Evolutionary conservation across 1,140 invertebrate genomes (phyloP), one percentile per base, ranked within the genome.

Genomic region (Bactericera cockerelli): DNA sequence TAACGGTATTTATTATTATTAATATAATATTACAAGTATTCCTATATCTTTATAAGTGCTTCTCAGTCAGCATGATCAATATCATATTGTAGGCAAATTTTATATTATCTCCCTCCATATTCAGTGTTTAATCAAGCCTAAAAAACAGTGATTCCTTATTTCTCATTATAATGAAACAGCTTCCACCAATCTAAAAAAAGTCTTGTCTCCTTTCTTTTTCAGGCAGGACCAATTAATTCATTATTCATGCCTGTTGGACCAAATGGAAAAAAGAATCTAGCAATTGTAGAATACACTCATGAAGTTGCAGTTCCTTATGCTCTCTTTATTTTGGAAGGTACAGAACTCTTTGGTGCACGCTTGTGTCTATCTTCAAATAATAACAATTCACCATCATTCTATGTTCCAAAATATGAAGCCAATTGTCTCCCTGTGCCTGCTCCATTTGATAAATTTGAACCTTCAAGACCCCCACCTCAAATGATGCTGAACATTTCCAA

Each of bases 191-290:
- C n/a, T n/a, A n/a, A n/a, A n/a, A n/a, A n/a, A n/a, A n/a, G n/a
- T n/a, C n/a, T n/a, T n/a, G n/a, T n/a, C n/a, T n/a, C n/a, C n/a
- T n/a, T n/a, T 22, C 3, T 49, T 4, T 49, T 49, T 6, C 22
- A 49, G 42, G 42, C 42, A 6, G 42, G 42, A 19, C 42, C 42
- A 49, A 49, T 49, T 49, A 49, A 49, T 49, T 49, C 42, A 16
- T 10, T 49, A 19, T 10, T 16, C 22, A 49, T 49, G 42, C 42
- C 42, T 6, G 22, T 49, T 4, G 42, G 42, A 49, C 42, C 42
- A 6, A 49, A 49, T 49, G 42, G 42, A 16, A 4, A 16, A 49
- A 49, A 49, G 19, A 49, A 6, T 10, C 6, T 49, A 16, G 42
- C 42, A 4, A 49, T 49, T n/a, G 19, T 49, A 19, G 42, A 49